Base-by-base conservation (phyloP, 2,888 invertebrate genomes). In the Campoplex nolae region DNA sequence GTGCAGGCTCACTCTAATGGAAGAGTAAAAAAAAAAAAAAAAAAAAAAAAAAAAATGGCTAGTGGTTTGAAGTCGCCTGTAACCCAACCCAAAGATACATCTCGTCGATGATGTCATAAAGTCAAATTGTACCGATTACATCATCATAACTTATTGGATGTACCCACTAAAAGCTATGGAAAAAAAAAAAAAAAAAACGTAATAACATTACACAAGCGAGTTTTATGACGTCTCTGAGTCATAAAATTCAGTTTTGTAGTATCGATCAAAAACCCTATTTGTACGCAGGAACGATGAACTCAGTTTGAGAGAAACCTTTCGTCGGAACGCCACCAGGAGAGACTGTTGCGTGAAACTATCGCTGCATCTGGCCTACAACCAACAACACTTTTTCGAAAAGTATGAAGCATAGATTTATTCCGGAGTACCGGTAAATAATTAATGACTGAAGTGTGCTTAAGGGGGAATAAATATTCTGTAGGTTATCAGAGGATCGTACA, bases 1-100 rank as follows among this genome's bases (percentile, higher is more conserved):
- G 45, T 32, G 35, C 48, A 51, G 58, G 16, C 42, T 71, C 70
- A 68, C 35, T 83, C 68, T 71, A 56, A 58, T 28, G 28, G 54
- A 45, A 58, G 54, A 16, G 54, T 48, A 82, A 9, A 76, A 76
- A 48, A 76, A 76, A 81, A 23, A 0, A 23, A 23, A 23, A 23
- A 23, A 23, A 23, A 23, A n/a, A n/a, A n/a, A n/a, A n/a, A n/a
- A n/a, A n/a, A n/a, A n/a, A n/a, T 71, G 65, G n/a, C 42, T 32
- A 23, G 32, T 51, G 68, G 9, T 28, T 45, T 1, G 13, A 7
- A 28, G 11, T n/a, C 28, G 42, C 56, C 11, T 2, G 42, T 18
- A 38, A 42, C 71, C 45, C 45, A 56, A 6, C 23, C 56, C 35
- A 23, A 32, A 56, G 42, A 42, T 7, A 38, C n/a, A 48, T 35